Percentiles rank a stretch among this genome's conserved stretches.
These are phyloP conservation scores for Cotesia glomerata DNA, from an alignment of 1,140 invertebrate genomes.

Conservation along the genomic window DNA sequence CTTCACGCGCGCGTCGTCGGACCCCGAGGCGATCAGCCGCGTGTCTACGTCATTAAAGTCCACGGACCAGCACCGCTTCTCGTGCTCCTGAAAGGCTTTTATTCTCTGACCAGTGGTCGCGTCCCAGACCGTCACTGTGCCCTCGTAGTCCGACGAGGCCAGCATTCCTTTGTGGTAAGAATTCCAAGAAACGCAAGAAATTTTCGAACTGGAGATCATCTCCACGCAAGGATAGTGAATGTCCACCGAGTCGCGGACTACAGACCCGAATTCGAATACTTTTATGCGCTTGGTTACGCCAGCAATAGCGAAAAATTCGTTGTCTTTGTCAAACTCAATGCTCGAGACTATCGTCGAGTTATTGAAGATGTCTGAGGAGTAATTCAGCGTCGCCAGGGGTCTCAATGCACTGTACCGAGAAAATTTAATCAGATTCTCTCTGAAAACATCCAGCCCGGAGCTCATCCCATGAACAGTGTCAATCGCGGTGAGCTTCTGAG, in stretches of 20 bases:
- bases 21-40: slow-evolving; percentile 89
- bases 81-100: slow-evolving; percentile 86
- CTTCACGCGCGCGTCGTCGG: slow-evolving; percentile 94
- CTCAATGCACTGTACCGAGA: slow-evolving; percentile 81
- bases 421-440: slow-evolving; percentile 88
- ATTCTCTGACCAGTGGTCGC: slow-evolving; percentile 79
- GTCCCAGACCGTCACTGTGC: slow-evolving; percentile 93
- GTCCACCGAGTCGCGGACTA: slow-evolving; percentile 83
- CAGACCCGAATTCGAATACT: slow-evolving; percentile 88
- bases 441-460: slow-evolving; percentile 78
- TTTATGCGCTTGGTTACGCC: slow-evolving; percentile 96
- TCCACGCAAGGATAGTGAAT: slow-evolving; percentile 93
- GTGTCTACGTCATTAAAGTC: slow-evolving; percentile 95
- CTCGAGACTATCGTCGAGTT: slow-evolving; percentile 94
- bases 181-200: slow-evolving; percentile 95
- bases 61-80: slow-evolving; percentile 96
- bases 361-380: slow-evolving; percentile 87
- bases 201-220: slow-evolving; percentile 94
- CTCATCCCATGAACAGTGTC: slow-evolving; percentile 51
- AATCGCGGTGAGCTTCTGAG: slow-evolving; percentile 37
- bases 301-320: slow-evolving; percentile 95
- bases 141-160: slow-evolving; percentile 95
- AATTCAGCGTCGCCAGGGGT: slow-evolving; percentile 86
- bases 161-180: slow-evolving; percentile 88
- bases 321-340: slow-evolving; percentile 97